Conservation (phyloP, 2,888 invertebrate genomes). For the Abrostola tripartita region DNA sequence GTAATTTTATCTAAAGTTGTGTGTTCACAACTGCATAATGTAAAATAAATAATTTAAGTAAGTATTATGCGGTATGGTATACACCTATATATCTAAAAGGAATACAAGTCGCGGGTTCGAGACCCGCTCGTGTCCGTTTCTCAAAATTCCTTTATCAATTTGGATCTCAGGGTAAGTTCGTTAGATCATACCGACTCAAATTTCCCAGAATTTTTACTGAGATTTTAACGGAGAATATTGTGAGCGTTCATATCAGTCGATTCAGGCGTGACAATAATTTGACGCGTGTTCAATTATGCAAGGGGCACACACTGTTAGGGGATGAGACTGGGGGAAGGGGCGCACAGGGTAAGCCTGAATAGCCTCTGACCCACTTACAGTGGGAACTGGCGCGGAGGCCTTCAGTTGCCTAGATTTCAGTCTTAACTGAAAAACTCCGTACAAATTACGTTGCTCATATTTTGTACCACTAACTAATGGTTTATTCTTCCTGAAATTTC, state of each 20-base stretch:
- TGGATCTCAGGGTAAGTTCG: no score
- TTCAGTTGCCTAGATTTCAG: slow-evolving; percentile 65
- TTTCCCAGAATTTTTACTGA: slow-evolving; percentile 17
- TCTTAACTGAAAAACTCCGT: slow-evolving; percentile 52
- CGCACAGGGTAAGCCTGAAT: slow-evolving; percentile 69
- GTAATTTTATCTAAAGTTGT: no score
- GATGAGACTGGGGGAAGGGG: slow-evolving; percentile 62
- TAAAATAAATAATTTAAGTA: slow-evolving; percentile 3
- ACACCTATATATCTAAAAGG: slow-evolving; percentile 6
- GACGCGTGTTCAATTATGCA: slow-evolving; percentile 86
- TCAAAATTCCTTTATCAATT: no score
- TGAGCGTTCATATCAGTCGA: slow-evolving; percentile 66
- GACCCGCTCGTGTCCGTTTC: no score
- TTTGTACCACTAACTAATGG: slow-evolving; percentile 23
- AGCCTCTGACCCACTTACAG: slow-evolving; percentile 86
- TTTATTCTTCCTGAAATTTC: no score
- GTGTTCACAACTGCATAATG: background rate
- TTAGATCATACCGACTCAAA: background rate
- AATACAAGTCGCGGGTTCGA: no score
- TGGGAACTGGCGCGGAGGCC: slow-evolving; percentile 75
- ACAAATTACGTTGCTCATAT: slow-evolving; percentile 59
- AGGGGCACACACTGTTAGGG: slow-evolving; percentile 77
- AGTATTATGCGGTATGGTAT: background rate
- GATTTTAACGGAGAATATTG: slow-evolving; percentile 65
- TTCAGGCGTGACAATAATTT: slow-evolving; percentile 83